phyloP scores from a whole-genome alignment of 2,113 vertebrate species.

The Procavia capensis region DNA sequence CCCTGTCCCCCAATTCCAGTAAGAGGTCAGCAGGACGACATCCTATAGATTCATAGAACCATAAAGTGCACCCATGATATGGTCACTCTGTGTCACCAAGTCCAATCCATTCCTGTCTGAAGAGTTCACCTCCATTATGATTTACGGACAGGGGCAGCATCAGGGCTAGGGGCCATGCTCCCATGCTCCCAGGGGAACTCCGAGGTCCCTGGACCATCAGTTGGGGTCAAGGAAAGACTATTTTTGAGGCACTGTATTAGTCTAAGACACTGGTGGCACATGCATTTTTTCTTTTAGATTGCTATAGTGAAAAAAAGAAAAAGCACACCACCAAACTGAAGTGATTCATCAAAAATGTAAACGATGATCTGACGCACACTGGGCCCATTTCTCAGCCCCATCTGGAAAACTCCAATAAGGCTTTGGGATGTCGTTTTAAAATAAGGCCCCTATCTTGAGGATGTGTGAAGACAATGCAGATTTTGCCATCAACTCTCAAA shows the following conservation, averaged over 20 bases:
- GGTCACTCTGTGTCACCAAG: too few species aligned
- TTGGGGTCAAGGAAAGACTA: too few species aligned
- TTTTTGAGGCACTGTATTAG: neutral
- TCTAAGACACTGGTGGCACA: neutral
- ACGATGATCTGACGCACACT: slow-evolving; percentile 85
- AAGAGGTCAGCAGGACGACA: too few species aligned
- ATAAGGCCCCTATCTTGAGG: slow-evolving; percentile 76
- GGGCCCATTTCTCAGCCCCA: slow-evolving; percentile 84
- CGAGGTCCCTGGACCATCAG: too few species aligned
- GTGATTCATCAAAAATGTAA: slow-evolving; percentile 84
- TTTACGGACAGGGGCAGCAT: too few species aligned
- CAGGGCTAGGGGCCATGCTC: too few species aligned
- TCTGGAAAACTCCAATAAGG: slow-evolving; percentile 80
- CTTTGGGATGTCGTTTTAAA: slow-evolving; percentile 75
- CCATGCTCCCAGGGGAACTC: too few species aligned
- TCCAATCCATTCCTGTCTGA: too few species aligned
- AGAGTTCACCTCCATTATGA: too few species aligned
- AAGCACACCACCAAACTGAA: slow-evolving; percentile 54
- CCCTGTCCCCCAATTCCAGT: too few species aligned
- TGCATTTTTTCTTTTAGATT: neutral
- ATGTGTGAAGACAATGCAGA: slow-evolving; percentile 69
- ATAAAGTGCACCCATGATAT: too few species aligned
- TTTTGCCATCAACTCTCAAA: slow-evolving; percentile 71
- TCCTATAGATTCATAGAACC: too few species aligned
- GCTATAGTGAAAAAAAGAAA: neutral